Evolutionary conservation across 1,140 invertebrate species (phyloP).

Genomic region (Zaprionus lachaisei): DNA sequence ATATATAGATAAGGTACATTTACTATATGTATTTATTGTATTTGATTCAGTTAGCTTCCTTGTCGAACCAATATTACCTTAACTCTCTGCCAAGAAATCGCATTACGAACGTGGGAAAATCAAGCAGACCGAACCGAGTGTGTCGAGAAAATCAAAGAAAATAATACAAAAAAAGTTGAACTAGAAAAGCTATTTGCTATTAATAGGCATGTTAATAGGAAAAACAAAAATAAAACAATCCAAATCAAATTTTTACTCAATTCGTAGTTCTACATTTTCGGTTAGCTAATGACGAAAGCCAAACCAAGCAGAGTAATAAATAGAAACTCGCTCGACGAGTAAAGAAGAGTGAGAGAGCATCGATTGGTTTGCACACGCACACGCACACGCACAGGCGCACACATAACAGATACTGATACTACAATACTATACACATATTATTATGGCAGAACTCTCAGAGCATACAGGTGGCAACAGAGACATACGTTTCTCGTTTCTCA

Average conservation of each 20-base stretch:
- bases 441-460: constrained; percentile 9
- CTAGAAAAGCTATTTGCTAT: constrained; percentile 40
- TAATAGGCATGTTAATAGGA: constrained; percentile 36
- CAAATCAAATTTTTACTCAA: constrained; percentile 25
- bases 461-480: constrained; percentile 29
- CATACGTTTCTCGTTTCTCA: constrained; percentile 8
- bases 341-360: constrained; percentile 12
- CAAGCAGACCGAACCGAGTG: neutral
- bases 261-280: constrained; percentile 30
- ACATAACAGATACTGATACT: neutral
- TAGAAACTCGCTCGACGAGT: constrained; percentile 11
- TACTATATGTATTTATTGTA: neutral
- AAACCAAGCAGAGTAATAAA: constrained; percentile 13
- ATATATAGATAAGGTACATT: neutral
- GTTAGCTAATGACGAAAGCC: constrained; percentile 22
- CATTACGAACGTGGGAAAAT: constrained; percentile 27
- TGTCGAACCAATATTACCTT: constrained; percentile 17
- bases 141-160: constrained; percentile 42
- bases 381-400: neutral
- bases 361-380: constrained; percentile 14
- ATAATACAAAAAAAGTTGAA: constrained; percentile 40
- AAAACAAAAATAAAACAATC: constrained; percentile 16
- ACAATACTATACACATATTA: neutral
- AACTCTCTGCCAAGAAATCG: constrained; percentile 39
- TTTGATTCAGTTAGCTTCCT: constrained; percentile 4